Evolutionary conservation across 64 coral and sea anemone species (phyloP).

Genomic region (Anthopleura sola): DNA sequence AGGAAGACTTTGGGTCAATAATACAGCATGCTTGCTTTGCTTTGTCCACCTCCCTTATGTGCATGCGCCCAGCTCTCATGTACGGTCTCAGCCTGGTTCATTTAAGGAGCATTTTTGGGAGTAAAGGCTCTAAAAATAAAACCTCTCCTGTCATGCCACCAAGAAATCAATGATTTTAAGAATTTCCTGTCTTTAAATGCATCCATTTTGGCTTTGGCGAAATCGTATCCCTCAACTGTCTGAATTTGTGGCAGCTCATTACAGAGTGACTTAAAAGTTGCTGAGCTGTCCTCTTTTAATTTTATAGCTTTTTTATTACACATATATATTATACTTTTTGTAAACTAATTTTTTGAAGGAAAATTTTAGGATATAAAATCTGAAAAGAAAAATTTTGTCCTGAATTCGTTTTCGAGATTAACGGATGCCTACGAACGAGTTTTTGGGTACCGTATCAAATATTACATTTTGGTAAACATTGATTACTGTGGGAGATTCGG

Average conservation of each 20-base stretch:
- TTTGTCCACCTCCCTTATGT: constrained; percentile 37
- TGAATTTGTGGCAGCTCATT: constrained; percentile 17
- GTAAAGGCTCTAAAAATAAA: constrained; percentile 42
- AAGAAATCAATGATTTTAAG: constrained; percentile 43
- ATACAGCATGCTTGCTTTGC: constrained; percentile 29
- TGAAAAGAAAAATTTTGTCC: no score
- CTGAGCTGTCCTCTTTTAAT: constrained; percentile 11
- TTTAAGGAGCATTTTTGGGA: constrained; percentile 22
- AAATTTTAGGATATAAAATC: no score
- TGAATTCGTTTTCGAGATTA: no score
- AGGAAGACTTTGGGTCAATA: constrained; percentile 38
- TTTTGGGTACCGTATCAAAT: no score
- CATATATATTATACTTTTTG: no score
- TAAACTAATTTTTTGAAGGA: no score
- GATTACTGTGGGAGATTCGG: no score
- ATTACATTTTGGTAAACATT: no score
- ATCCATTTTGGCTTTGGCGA: constrained; percentile 35
- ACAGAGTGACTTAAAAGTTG: constrained; percentile 25
- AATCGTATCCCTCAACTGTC: constrained; percentile 33
- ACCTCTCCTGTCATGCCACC: constrained; percentile 40
- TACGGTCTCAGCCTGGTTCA: constrained; percentile 7
- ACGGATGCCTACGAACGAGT: no score
- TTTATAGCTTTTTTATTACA: neutral
- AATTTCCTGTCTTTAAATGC: constrained; percentile 17
- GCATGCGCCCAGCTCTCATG: neutral